Evolutionary conservation across 2,888 invertebrate genomes (phyloP).

Genomic region (Pseudoips prasinana): DNA sequence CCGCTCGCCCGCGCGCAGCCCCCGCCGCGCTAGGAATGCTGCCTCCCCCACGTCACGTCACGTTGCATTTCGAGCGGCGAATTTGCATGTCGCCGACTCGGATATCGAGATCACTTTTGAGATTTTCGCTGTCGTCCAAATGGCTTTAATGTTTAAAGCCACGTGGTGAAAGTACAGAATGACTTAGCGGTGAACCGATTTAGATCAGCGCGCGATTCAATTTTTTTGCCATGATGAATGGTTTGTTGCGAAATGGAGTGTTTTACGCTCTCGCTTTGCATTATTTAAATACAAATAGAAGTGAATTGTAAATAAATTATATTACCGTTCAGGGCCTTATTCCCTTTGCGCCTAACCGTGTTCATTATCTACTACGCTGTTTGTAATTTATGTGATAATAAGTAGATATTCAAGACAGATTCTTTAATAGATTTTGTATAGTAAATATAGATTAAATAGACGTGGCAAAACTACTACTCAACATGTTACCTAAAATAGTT

Average conservation of each 20-base stretch:
- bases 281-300: slow-evolving; percentile 4
- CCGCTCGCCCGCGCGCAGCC: slow-evolving; percentile 46
- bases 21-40: slow-evolving; percentile 67
- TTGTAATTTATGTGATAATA: too few relatives aligned
- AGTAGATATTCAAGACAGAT: too few relatives aligned
- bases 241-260: slow-evolving; percentile 28
- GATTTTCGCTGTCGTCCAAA: slow-evolving; percentile 27
- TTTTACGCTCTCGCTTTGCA: slow-evolving; percentile 9
- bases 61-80: slow-evolving; percentile 72
- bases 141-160: slow-evolving; percentile 6
- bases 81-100: slow-evolving; percentile 57
- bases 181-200: slow-evolving; percentile 33
- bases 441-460: too few relatives aligned
- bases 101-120: slow-evolving; percentile 2
- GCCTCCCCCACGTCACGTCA: slow-evolving; percentile 57
- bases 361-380: too few relatives aligned
- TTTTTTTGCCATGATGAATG: slow-evolving; percentile 36
- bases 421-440: too few relatives aligned
- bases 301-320: too few relatives aligned
- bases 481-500: too few relatives aligned
- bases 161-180: slow-evolving; percentile 45
- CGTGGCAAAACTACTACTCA: too few relatives aligned
- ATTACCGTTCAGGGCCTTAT: too few relatives aligned
- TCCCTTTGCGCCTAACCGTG: too few relatives aligned
- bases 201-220: slow-evolving; percentile 33